A percentile compares a stretch with the other conserved stretches of the same genome.
These are phyloP conservation scores for Tragelaphus imberbis DNA, from an alignment of 2,113 vertebrate genomes.

Conservation along the genomic window DNA sequence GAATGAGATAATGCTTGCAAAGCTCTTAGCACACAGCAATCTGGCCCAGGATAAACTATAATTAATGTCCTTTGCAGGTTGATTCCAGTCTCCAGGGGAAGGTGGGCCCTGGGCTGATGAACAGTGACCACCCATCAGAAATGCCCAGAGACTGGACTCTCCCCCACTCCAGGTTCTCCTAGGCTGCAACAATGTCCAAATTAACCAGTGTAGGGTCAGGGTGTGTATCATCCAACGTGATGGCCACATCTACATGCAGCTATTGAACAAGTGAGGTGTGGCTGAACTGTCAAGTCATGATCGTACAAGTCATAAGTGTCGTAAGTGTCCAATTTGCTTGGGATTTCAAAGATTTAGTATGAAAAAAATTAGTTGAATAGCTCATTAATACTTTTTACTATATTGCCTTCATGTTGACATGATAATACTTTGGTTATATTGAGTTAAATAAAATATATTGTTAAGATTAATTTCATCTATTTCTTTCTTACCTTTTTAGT, in stretches of 20 bases:
- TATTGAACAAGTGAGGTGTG: neutral
- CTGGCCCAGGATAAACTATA: neutral
- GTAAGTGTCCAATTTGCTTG: neutral
- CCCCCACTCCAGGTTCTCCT: neutral
- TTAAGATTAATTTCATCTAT: constrained; percentile 6
- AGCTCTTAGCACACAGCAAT: neutral
- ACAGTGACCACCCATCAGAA: neutral
- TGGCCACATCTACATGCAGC: neutral
- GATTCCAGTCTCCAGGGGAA: neutral
- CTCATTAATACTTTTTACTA: neutral
- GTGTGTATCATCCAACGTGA: accelerated
- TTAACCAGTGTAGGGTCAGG: neutral
- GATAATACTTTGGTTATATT: neutral
- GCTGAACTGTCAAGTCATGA: neutral
- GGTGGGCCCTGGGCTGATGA: neutral
- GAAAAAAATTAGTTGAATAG: neutral
- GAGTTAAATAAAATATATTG: constrained; percentile 15
- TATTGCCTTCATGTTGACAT: neutral
- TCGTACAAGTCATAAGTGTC: neutral
- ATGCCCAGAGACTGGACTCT: neutral
- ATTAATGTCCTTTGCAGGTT: neutral
- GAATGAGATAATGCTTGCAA: neutral
- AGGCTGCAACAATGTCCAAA: neutral
- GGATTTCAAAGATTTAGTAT: neutral
- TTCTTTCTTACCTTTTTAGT: neutral